Evolutionary conservation across 2,113 vertebrate species (phyloP).

Genomic region (Channa argus): DNA sequence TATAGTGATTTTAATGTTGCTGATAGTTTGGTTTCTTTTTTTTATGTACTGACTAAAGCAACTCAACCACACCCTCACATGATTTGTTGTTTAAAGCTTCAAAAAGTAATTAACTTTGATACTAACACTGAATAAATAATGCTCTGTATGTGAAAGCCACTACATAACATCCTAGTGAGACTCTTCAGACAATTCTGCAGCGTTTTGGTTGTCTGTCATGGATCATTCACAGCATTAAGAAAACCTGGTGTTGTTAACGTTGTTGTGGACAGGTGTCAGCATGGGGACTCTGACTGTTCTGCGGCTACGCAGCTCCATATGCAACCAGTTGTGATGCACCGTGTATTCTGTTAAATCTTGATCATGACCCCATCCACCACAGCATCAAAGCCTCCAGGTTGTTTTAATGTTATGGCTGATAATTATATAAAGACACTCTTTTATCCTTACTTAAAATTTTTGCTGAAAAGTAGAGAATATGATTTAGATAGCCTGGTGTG

Average conservation of each 20-base stretch:
- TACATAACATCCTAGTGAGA: not conserved
- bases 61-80: slow-evolving; percentile 1
- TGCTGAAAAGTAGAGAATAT: not conserved
- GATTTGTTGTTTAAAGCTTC: slow-evolving; percentile 8
- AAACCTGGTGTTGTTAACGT: too few species aligned
- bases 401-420: too few species aligned
- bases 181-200: not conserved
- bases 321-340: too few species aligned
- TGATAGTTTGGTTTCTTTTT: slow-evolving; percentile 13
- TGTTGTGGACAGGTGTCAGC: too few species aligned
- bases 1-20: slow-evolving; percentile 16
- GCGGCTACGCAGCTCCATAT: too few species aligned
- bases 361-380: too few species aligned
- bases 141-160: not conserved
- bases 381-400: too few species aligned
- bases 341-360: too few species aligned
- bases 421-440: too few species aligned
- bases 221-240: too few species aligned
- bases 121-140: not conserved
- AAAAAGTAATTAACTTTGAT: slow-evolving; percentile 9
- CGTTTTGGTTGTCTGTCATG: not conserved
- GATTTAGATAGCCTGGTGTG: not conserved
- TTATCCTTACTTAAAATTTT: too few species aligned
- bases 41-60: not conserved
- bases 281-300: too few species aligned